Evolutionary conservation across 2,113 vertebrate species (phyloP).

Genomic region (Galbula dea): DNA sequence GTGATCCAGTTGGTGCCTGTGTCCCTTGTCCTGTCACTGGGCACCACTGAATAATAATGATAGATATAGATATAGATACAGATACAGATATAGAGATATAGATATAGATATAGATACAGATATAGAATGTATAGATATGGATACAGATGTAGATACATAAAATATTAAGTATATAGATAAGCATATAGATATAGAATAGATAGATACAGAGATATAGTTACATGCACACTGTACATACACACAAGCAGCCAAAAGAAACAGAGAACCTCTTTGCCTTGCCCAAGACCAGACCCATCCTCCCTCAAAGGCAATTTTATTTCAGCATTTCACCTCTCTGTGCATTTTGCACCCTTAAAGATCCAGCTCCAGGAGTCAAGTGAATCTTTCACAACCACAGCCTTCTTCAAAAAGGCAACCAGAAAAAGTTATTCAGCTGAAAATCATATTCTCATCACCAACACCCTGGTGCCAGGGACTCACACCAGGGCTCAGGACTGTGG

Average conservation of each 20-base stretch:
- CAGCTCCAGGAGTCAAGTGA: neutral
- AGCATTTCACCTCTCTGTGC: neutral
- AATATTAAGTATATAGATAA: too few relatives aligned
- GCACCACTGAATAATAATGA: too few relatives aligned
- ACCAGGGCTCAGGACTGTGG: fast-evolving
- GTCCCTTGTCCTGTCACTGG: too few relatives aligned
- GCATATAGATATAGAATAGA: too few relatives aligned
- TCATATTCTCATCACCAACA: neutral
- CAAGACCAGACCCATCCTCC: neutral
- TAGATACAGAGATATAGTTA: too few relatives aligned
- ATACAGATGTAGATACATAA: neutral
- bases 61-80: too few relatives aligned
- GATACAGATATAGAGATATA: neutral
- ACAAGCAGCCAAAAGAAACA: neutral
- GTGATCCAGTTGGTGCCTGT: too few relatives aligned
- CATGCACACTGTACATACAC: neutral
- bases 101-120: too few relatives aligned
- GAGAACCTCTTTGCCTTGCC: neutral
- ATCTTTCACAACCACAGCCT: neutral
- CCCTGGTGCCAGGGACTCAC: neutral
- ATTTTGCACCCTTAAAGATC: neutral
- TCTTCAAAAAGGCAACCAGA: neutral
- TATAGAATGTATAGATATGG: neutral
- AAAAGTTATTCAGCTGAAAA: neutral
- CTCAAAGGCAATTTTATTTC: neutral